Percentiles rank a stretch among this genome's conserved stretches.
phyloP scores from a whole-genome alignment of 2,113 vertebrate species.

The Mionectes macconnelli region DNA sequence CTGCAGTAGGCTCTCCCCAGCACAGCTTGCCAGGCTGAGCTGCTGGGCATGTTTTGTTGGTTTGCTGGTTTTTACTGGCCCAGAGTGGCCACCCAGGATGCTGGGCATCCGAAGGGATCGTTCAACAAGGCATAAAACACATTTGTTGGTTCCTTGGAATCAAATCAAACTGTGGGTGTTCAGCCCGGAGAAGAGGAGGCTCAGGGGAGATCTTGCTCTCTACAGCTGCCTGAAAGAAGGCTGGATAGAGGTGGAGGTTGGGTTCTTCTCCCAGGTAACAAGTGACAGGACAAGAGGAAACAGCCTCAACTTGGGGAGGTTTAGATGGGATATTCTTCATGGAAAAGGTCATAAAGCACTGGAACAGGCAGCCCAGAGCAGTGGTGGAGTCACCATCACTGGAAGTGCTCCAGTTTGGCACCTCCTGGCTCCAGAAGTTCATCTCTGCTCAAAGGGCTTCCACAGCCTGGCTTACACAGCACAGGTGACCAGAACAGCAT shows the following conservation, averaged over 20 bases:
- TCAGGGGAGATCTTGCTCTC: background rate
- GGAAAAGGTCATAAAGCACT: background rate
- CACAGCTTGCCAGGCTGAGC: fast-evolving
- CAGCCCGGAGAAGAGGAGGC: background rate
- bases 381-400: background rate
- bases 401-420: background rate
- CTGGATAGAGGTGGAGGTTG: background rate
- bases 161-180: background rate
- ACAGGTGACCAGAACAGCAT: background rate
- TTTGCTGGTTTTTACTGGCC: background rate
- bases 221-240: background rate
- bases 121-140: background rate
- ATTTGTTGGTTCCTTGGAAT: background rate
- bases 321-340: background rate
- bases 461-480: background rate
- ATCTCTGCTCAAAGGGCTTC: background rate
- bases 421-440: background rate
- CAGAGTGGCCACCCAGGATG: background rate
- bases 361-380: background rate
- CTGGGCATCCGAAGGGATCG: background rate
- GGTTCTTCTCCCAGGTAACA: background rate
- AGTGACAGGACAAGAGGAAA: background rate
- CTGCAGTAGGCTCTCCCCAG: background rate
- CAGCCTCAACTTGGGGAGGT: background rate
- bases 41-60: background rate